Evolutionary conservation across 2,797 vertebrate genomes (phyloP), one percentile per base, ranked within the genome.

Genomic region (Parauchenoglanis ngamensis): DNA sequence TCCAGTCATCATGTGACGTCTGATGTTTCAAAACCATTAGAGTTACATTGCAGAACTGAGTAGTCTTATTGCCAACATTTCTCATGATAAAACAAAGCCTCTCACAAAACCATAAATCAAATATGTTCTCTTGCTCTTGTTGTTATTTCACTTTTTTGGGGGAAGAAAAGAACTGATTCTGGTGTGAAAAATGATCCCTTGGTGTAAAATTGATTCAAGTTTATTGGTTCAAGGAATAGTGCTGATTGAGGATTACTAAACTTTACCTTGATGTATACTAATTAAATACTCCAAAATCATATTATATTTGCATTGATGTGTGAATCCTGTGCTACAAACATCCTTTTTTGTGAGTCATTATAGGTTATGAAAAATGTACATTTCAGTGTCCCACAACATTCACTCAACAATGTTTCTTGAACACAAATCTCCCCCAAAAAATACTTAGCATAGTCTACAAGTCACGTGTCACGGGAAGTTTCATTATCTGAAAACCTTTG

Each of bases 71-170:
- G 78, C 21, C 46, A 79, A 73, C 78, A 87, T 73, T 54, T 68
- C 67, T 70, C 77, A 70, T 68, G 31, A 44, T 79, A 63, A 78
- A 82, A 46, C 59, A 87, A 82, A 87, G 44, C n/a, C 52, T 59
- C n/a, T 76, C 25, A 75, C 72, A 75, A n/a, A 49, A 75, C 44
- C n/a, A 49, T 21, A 57, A 63, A 76, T 83, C 76, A 83, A 76
- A 67, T 83, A 49, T 68, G 21, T 19, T 67, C 56, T 70, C 77
- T 79, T 63, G 76, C 65, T 86, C 35, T 25, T 65, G 10, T 73
- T 57, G n/a, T 67, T 35, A 40, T 87, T 87, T 75, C 3, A 21
- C 21, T 78, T 57, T 59, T 17, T 77, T 52, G 11, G 54, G 19
- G 21, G 46, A 21, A 21, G 49, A n/a, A 77, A 54, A 54, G n/a